Evolutionary conservation across 1,140 invertebrate genomes (phyloP).

Genomic region (Magallana gigas): DNA sequence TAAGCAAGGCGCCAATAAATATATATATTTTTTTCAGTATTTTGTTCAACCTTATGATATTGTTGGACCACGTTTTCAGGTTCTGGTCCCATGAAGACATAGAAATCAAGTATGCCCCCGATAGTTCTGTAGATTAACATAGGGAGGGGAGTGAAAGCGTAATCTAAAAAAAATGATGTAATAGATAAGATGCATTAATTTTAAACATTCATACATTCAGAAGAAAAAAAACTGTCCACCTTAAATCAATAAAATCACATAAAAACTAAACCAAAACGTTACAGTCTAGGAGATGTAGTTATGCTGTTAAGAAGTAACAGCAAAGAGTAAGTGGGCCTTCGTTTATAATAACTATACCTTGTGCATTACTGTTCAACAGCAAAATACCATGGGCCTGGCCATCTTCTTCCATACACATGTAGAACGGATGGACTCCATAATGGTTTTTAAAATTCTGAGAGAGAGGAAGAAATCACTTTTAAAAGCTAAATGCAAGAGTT

Average conservation of each 20-base stretch:
- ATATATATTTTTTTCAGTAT: not conserved
- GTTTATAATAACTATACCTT: slow-evolving; percentile 67
- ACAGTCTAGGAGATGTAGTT: too few species aligned
- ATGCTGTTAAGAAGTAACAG: too few species aligned
- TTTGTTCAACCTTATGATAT: slow-evolving; percentile 75
- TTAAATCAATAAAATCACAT: too few species aligned
- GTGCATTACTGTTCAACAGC: slow-evolving; percentile 80
- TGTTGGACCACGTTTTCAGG: slow-evolving; percentile 88
- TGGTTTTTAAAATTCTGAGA: slow-evolving; percentile 72
- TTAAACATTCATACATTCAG: too few species aligned
- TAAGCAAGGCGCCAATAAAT: too few species aligned
- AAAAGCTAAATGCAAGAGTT: not conserved
- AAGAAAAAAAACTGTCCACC: too few species aligned
- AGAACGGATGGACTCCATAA: slow-evolving; percentile 83
- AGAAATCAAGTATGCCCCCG: slow-evolving; percentile 76
- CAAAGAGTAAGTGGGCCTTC: not conserved
- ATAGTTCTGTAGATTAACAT: slow-evolving; percentile 72
- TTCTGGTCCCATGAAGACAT: slow-evolving; percentile 71
- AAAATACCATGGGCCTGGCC: slow-evolving; percentile 80
- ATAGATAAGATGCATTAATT: too few species aligned
- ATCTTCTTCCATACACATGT: slow-evolving; percentile 80
- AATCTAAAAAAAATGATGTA: slow-evolving; percentile 59
- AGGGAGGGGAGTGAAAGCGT: slow-evolving; percentile 66
- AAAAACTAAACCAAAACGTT: too few species aligned
- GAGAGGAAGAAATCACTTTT: not conserved